Conservation (phyloP, 2,113 vertebrate genomes). For the Cromileptes altivelis region DNA sequence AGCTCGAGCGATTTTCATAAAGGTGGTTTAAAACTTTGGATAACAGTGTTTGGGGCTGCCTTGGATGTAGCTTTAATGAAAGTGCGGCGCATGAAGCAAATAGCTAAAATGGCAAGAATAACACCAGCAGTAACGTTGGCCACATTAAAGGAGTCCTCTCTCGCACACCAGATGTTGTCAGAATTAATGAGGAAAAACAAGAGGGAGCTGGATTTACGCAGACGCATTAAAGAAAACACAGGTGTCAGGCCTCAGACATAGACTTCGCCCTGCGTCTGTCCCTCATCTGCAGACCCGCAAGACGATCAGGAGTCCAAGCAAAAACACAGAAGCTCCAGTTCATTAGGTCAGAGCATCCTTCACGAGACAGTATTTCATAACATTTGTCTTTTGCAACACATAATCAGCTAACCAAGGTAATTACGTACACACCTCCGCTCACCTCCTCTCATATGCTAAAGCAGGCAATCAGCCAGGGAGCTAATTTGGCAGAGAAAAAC, state of each 20-base stretch:
- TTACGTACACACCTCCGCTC: conserved; percentile 77
- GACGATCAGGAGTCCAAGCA: conserved; percentile 16
- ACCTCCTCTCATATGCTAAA: conserved; percentile 79
- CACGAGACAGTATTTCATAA: conserved; percentile 63
- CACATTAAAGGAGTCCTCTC: conserved; percentile 82
- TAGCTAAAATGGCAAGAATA: conserved; percentile 78
- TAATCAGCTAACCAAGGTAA: conserved; percentile 72
- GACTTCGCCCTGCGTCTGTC: conserved; percentile 18
- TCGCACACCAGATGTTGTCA: conserved; percentile 78
- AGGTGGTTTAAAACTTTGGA: conserved; percentile 76
- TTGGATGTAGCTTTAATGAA: conserved; percentile 75
- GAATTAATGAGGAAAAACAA: conserved; percentile 84
- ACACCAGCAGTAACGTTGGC: conserved; percentile 74
- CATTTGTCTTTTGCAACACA: conserved; percentile 67
- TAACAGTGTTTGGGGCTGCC: conserved; percentile 57
- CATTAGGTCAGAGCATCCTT: conserved; percentile 44
- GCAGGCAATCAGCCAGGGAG: conserved; percentile 81
- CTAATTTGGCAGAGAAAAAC: conserved; percentile 79
- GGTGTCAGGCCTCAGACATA: conserved; percentile 68
- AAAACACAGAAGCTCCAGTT: conserved; percentile 26
- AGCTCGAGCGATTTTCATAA: conserved; percentile 77
- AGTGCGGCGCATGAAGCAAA: conserved; percentile 74
- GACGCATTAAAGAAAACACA: conserved; percentile 78
- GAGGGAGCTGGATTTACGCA: conserved; percentile 72
- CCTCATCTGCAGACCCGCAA: background rate